Evolutionary conservation across 2,113 vertebrate genomes (phyloP).

Genomic region (Myodes glareolus): DNA sequence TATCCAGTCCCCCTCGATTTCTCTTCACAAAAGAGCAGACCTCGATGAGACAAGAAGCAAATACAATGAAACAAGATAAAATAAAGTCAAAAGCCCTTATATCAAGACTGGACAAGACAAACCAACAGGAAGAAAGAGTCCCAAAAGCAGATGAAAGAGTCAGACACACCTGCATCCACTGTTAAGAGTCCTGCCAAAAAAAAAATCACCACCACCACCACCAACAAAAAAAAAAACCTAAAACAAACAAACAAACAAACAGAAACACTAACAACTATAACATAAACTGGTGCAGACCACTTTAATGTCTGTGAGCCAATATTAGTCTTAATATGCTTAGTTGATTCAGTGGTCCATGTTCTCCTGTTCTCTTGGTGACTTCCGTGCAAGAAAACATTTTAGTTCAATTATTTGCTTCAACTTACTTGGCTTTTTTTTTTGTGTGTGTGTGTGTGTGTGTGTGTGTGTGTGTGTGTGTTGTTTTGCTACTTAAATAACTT

Average conservation of each 20-base stretch:
- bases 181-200: background rate
- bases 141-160: background rate
- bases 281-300: background rate
- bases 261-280: background rate
- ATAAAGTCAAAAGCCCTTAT: background rate
- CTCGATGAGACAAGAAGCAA: background rate
- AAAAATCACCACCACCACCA: no score
- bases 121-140: background rate
- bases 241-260: no score
- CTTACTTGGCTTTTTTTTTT: slow-evolving; percentile 18
- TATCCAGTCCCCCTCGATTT: background rate
- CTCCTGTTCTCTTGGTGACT: background rate
- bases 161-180: background rate
- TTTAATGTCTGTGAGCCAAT: background rate
- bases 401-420: slow-evolving; percentile 4
- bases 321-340: background rate
- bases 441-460: no score
- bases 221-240: no score
- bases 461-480: no score
- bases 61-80: background rate
- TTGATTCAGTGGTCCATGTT: background rate
- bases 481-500: background rate
- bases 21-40: background rate
- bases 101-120: background rate
- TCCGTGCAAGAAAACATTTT: background rate